Base-by-base conservation (phyloP, 2,113 vertebrate species). In the Corvus cornix region DNA sequence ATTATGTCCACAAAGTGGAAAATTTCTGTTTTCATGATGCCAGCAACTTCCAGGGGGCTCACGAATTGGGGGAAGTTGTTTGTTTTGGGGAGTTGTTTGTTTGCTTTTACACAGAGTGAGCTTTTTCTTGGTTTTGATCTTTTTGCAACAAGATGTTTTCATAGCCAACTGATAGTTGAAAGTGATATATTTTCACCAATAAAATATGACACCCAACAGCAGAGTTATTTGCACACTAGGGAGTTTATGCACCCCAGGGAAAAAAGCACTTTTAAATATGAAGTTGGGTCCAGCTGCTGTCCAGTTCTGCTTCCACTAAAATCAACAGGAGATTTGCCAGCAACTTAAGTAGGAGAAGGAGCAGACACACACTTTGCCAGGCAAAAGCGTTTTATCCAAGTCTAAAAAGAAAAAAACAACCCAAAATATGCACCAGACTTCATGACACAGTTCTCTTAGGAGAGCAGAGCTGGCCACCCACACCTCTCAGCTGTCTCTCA, bases 401-500 rank as follows among this genome's bases (percentile, higher is more conserved):
- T 56, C 62, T 84, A 67, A 84, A 78, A 81, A 68, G 51, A 17
- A 84, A 59, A 53, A 90, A 49, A 24, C 30, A 76, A 63, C 26
- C 24, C 69, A 86, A 96, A 96, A 91, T 91, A 95, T 19, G 52
- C 77, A 89, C 74, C 77, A 97, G 90, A 91, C 91, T 93, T 95
- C 68, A 93, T 76, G 92, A 86, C 76, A 96, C 58, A 94, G 85
- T 69, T 85, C 86, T 96, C 68, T 67, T 75, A 80, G 70, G 84
- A 95, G 82, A 95, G 81, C 73, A 93, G 70, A 85, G 92, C 70
- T 68, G 89, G 92, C 87, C 94, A 96, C 95, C 94, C 96, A 96
- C 94, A 91, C 91, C 96, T 86, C 84, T 95, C 96, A 96, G 89
- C 96, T 96, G 89, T 82, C 64, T 93, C 91, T 90, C 92, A 96